phyloP scores from a whole-genome alignment of 2,797 vertebrate genomes.

The Strix occidentalis region DNA sequence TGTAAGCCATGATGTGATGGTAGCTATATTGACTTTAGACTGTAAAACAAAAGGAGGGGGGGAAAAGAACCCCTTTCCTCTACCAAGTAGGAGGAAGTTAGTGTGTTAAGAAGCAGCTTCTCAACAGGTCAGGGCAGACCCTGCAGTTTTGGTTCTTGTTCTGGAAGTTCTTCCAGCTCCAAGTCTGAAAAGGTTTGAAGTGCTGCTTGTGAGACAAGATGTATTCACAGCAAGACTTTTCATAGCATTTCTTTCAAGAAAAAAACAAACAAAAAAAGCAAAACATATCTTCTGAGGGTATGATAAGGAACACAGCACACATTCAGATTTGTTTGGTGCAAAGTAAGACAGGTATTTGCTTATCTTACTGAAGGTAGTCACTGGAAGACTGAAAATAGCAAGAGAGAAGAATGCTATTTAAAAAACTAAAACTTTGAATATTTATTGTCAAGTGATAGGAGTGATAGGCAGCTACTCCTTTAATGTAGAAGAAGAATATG shows the following conservation, averaged over 20 bases:
- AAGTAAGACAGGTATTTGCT: neutral
- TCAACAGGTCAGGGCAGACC: neutral
- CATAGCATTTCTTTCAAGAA: neutral
- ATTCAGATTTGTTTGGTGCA: neutral
- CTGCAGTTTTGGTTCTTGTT: neutral
- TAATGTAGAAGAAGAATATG: neutral
- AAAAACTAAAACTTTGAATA: neutral
- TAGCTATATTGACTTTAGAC: neutral
- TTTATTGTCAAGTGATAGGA: neutral
- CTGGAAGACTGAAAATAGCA: neutral
- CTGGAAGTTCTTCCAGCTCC: neutral
- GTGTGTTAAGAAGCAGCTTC: neutral
- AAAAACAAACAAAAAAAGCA: neutral
- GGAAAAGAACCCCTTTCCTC: rapidly evolving
- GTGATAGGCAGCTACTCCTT: neutral
- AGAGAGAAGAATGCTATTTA: neutral
- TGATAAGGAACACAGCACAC: neutral
- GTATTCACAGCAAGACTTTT: neutral
- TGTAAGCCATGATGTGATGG: neutral
- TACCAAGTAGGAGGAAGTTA: neutral
- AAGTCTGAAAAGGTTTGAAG: neutral
- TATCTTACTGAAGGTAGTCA: neutral
- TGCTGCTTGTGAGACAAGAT: neutral
- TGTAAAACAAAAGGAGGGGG: neutral
- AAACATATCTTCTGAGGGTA: neutral